These are phyloP conservation scores for Phycodurus eques DNA, from an alignment of 2,113 vertebrate genomes.

Conservation along the genomic window DNA sequence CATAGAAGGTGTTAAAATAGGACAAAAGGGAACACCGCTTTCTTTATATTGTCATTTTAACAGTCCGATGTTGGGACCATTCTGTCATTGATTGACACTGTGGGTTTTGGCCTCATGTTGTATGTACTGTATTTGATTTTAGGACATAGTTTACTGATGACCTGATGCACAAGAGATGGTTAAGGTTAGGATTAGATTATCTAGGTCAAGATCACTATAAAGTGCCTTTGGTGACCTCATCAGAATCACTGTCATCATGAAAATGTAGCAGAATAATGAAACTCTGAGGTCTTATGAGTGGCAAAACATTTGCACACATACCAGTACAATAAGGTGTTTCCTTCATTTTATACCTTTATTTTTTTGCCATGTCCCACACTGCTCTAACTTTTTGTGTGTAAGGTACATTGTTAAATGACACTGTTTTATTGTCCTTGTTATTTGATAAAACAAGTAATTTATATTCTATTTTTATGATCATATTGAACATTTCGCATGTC, in stretches of 20 bases:
- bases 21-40: slow-evolving; percentile 6
- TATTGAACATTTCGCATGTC: no score
- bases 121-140: background rate
- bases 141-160: background rate
- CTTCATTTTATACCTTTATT: no score
- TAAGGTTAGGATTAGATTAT: background rate
- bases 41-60: slow-evolving; percentile 17
- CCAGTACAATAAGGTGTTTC: no score
- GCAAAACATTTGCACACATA: background rate
- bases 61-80: slow-evolving; percentile 55
- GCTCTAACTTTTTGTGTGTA: no score
- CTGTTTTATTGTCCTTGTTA: no score
- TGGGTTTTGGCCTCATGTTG: slow-evolving; percentile 53
- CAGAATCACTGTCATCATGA: background rate
- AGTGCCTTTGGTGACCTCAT: background rate
- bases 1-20: slow-evolving; percentile 56
- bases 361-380: no score
- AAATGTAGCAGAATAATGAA: background rate
- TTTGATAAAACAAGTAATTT: background rate
- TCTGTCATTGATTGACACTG: slow-evolving; percentile 39
- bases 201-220: background rate
- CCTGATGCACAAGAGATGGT: background rate
- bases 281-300: background rate
- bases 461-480: background rate
- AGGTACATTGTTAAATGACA: no score